Conservation (phyloP, 2,888 invertebrate genomes). For the Drosophila pseudotalamancana region DNA sequence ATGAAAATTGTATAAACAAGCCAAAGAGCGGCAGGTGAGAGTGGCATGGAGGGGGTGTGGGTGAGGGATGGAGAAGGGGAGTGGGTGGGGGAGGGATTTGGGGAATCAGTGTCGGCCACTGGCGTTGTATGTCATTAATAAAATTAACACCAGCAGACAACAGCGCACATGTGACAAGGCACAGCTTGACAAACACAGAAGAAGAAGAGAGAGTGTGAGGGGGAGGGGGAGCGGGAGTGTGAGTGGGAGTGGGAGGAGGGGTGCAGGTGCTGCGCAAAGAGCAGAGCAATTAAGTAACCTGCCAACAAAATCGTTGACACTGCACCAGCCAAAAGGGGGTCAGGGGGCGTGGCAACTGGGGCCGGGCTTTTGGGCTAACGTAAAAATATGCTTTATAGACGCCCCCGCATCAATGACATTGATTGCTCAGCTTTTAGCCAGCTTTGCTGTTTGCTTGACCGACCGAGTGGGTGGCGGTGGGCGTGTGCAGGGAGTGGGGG, state of each 20-base stretch:
- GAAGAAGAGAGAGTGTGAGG: not conserved
- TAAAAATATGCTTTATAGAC: constrained; percentile 50
- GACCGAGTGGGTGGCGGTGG: not conserved
- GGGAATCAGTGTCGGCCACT: constrained; percentile 33
- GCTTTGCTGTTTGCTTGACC: constrained; percentile 20
- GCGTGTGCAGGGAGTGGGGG: not conserved
- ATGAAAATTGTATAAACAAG: constrained; percentile 67
- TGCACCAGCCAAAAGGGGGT: constrained; percentile 12
- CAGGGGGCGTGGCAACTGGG: constrained; percentile 11
- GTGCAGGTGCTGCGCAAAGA: constrained; percentile 13
- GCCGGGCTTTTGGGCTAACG: constrained; percentile 18
- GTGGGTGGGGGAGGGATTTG: not conserved
- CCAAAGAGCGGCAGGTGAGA: not conserved
- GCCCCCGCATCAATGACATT: constrained; percentile 61
- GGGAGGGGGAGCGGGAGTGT: constrained; percentile 1
- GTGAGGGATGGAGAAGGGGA: not conserved
- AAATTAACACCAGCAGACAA: constrained; percentile 82
- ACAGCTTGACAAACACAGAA: constrained; percentile 8
- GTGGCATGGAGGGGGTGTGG: not conserved
- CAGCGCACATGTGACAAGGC: constrained; percentile 45
- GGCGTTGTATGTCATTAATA: constrained; percentile 83
- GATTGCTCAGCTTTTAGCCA: constrained; percentile 66
- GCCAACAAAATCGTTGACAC: constrained; percentile 81
- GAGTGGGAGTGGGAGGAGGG: not conserved
- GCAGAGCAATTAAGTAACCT: constrained; percentile 84